These are phyloP conservation scores for Drosophila bocqueti DNA, from an alignment of 1,140 invertebrate genomes.

Conservation along the genomic window DNA sequence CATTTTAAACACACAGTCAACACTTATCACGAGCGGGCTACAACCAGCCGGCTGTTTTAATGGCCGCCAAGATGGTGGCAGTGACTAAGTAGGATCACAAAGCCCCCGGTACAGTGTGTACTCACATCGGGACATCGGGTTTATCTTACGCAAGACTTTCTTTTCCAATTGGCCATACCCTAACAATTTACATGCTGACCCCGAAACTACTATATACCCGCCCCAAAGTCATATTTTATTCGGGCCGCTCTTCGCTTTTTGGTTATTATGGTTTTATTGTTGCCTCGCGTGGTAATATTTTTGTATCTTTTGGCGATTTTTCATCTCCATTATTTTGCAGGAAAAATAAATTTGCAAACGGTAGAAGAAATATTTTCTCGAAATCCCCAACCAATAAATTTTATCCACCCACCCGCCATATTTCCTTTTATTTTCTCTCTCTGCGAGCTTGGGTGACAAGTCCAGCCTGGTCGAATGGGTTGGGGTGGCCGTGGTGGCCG, in stretches of 20 bases:
- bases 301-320: constrained; percentile 67
- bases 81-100: constrained; percentile 39
- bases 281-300: constrained; percentile 29
- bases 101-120: background rate
- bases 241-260: constrained; percentile 37
- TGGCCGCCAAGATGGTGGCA: constrained; percentile 48
- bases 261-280: constrained; percentile 47
- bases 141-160: constrained; percentile 28
- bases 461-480: constrained; percentile 56
- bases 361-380: constrained; percentile 74
- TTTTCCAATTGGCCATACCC: constrained; percentile 48
- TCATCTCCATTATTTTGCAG: constrained; percentile 79
- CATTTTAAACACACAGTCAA: constrained; percentile 74
- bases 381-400: constrained; percentile 80
- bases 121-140: constrained; percentile 1
- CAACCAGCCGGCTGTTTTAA: constrained; percentile 49
- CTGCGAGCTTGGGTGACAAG: constrained; percentile 63
- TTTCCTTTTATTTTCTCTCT: constrained; percentile 31
- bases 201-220: constrained; percentile 13
- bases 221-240: constrained; percentile 64
- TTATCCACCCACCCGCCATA: constrained; percentile 28
- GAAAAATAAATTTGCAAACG: constrained; percentile 81
- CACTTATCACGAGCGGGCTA: constrained; percentile 52
- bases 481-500: background rate
- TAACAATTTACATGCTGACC: constrained; percentile 56